Percentiles rank a stretch among this genome's conserved stretches.
phyloP scores from a whole-genome alignment of 2,113 vertebrate genomes.

The Brienomyrus brachyistius region DNA sequence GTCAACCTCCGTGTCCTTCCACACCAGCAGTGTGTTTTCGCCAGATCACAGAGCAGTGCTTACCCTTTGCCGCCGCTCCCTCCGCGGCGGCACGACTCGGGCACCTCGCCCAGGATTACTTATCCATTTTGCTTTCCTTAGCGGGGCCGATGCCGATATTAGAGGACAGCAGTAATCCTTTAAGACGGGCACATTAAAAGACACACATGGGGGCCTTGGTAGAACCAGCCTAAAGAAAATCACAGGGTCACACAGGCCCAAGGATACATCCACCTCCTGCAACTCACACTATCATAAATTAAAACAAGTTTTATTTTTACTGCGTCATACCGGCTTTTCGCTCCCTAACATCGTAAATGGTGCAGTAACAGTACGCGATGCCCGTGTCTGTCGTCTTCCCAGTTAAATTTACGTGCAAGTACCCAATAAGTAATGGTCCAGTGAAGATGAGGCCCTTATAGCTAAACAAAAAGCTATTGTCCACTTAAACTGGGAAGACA shows the following conservation, averaged over 20 bases:
- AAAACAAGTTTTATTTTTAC: background rate
- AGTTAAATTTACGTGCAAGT: background rate
- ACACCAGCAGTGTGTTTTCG: background rate
- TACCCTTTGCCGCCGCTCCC: background rate
- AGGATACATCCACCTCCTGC: background rate
- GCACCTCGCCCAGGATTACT: conserved; percentile 1
- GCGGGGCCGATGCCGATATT: background rate
- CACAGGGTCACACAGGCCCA: background rate
- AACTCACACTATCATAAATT: background rate
- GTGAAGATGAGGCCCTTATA: background rate
- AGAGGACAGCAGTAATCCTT: conserved; percentile 11
- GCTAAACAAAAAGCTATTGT: background rate
- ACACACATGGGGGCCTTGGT: background rate
- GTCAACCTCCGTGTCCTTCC: background rate
- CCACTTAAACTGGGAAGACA: background rate
- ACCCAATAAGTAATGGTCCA: background rate
- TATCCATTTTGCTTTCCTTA: conserved; percentile 6
- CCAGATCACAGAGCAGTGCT: background rate
- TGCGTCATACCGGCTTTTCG: background rate
- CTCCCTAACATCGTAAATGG: background rate
- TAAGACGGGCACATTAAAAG: background rate
- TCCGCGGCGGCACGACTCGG: background rate
- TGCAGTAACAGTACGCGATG: background rate
- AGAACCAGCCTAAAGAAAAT: background rate
- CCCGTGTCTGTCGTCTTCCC: background rate